Conservation (phyloP, 2,113 vertebrate genomes). For the Eleginops maclovinus region DNA sequence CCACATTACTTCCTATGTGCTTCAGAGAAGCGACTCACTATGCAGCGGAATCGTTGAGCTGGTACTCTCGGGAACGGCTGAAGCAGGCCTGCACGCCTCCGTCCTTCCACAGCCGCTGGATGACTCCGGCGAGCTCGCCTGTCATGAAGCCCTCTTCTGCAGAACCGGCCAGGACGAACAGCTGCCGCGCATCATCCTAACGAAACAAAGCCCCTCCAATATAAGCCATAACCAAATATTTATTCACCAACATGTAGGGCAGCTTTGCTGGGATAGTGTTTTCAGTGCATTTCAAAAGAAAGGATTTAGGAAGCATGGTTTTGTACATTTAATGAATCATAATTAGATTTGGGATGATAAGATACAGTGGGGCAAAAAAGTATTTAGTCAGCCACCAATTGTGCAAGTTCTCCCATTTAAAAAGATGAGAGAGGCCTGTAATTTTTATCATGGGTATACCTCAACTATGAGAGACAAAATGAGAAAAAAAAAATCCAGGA, state of each 20-base stretch:
- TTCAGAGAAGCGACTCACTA: constrained; percentile 89
- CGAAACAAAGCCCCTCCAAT: constrained; percentile 17
- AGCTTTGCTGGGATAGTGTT: background rate
- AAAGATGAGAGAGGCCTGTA: too few relatives aligned
- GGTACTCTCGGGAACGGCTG: constrained; percentile 96
- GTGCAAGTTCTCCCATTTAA: too few relatives aligned
- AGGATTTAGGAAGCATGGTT: background rate
- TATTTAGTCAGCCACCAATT: too few relatives aligned
- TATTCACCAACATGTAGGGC: background rate
- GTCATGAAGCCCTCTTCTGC: constrained; percentile 98
- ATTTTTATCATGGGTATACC: too few relatives aligned
- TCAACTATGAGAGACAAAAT: too few relatives aligned
- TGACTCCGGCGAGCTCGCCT: constrained; percentile 92
- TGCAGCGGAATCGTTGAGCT: constrained; percentile 97
- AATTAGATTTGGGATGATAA: background rate
- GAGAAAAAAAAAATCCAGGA: too few relatives aligned
- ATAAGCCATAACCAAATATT: background rate
- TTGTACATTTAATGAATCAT: background rate
- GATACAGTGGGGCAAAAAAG: too few relatives aligned
- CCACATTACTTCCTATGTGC: background rate
- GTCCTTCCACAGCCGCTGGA: constrained; percentile 97
- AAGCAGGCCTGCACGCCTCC: constrained; percentile 95
- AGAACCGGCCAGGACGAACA: constrained; percentile 94
- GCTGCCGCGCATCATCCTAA: constrained; percentile 96
- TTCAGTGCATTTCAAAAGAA: background rate